Base-by-base conservation (phyloP, 2,797 vertebrate genomes). In the Sebastes nivosus region DNA sequence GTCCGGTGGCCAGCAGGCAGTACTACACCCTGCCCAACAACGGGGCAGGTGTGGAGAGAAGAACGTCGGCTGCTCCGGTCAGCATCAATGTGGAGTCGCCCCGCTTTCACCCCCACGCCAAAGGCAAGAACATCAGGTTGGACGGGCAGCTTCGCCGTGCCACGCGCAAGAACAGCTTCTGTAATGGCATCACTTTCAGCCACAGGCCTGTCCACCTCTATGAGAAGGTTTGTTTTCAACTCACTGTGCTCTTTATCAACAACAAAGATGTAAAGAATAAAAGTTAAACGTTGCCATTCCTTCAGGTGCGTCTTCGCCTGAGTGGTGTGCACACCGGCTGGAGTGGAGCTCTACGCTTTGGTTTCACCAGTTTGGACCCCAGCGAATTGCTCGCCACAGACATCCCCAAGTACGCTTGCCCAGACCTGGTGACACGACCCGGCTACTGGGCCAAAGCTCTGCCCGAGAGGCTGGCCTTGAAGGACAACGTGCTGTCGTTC, bases 361-460 rank as follows among this genome's bases (percentile, higher is more conserved):
- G 99, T 78, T 99, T 99, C 94, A 99, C 99, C 24, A 97, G 96
- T 75, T 94, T 98, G 0, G 98, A 99, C 91, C 99, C 99, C 0
- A 96, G 97, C 0, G 97, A 98, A 89, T 96, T 99, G 93, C 93
- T 96, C 67, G 87, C 95, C 0, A 92, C 97, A 0, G 98, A 99
- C 89, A 99, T 99, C 94, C 99, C 99, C 90, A 99, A 99, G 92
- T 99, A 99, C 2, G 99, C 99, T 61, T 99, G 99, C 73, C 99
- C 99, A 0, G 99, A 99, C 91, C 95, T 99, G 74, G 99, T 99
- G 90, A 99, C 98, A 1, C 94, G 98, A 14, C 97, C 98, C 0
- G 99, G 99, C 12, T 99, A 97, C 94, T 99, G 99, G 99, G 99
- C 99, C 88, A 99, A 99, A 89, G 99, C 99, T 11, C 95, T 99